Percentiles rank a stretch among this genome's conserved stretches.
phyloP scores from a whole-genome alignment of 2,113 vertebrate genomes.

The Columba janthina region DNA sequence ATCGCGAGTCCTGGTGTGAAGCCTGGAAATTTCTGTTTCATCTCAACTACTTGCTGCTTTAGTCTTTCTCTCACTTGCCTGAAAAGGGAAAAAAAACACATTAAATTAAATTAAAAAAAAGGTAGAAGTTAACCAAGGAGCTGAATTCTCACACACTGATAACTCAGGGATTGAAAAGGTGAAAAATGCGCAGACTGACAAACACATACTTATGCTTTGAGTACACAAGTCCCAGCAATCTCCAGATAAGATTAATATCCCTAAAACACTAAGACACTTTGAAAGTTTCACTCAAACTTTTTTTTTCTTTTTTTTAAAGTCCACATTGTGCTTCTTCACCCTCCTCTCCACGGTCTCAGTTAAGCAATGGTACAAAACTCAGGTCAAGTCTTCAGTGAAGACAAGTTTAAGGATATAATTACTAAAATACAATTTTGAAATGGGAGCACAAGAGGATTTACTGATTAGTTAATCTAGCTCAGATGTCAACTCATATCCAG shows the following conservation, averaged over 20 bases:
- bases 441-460: not conserved
- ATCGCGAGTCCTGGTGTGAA: slow-evolving; percentile 93
- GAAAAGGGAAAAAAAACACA: not conserved
- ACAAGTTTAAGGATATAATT: not conserved
- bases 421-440: not conserved
- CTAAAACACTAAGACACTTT: not conserved
- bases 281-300: not conserved
- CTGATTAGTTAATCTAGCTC: not conserved
- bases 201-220: not conserved
- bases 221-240: not conserved
- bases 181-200: not conserved
- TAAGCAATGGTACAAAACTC: not conserved
- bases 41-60: slow-evolving; percentile 85
- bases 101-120: not conserved
- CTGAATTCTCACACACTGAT: not conserved
- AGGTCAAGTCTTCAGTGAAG: not conserved
- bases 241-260: not conserved
- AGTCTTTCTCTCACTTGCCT: slow-evolving; percentile 89
- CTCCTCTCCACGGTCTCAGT: not conserved
- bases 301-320: not conserved
- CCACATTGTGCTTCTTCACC: not conserved
- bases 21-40: slow-evolving; percentile 84
- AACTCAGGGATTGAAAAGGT: not conserved
- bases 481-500: not conserved
- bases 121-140: not conserved